Evolutionary conservation across 2,888 invertebrate species (phyloP), one percentile per base, ranked within the genome.

Genomic region (Anorthoa munda): DNA sequence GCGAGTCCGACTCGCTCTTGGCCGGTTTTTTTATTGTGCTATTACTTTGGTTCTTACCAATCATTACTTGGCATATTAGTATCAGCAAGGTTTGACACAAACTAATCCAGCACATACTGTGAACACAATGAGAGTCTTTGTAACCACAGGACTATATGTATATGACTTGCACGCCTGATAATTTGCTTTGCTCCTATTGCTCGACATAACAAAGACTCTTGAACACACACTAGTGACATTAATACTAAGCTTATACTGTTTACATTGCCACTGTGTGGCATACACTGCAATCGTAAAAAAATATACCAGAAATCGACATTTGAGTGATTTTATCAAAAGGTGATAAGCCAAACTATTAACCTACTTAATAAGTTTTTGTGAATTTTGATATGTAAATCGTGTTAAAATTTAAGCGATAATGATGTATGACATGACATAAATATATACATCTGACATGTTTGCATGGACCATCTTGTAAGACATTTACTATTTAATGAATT

Each of bases 331-430:
- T 60, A 72, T 75, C 63, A 75, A 75, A 63, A 53, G n/a, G n/a
- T 18, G 18, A 75, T 75, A 60, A 72, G 75, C 31, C 60, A 51
- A 75, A 75, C 60, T 72, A 60, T 46, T 75, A 61, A 61, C 72
- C 63, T 53, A 53, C 18, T 50, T 75, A 31, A 21, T 18, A 15
- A 72, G 48, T 39, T 53, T 26, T 15, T 39, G 46, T 71, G 46
- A 7, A 21, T 31, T 15, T 2, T 18, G n/a, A n/a, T 26, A 58
- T 50, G 50, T 58, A 7, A 21, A 48, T 4, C n/a, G 17, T 39
- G 15, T 0, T 13, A 45, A 11, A 46, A 56, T 18, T 65, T 7
- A 51, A 39, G 21, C 21, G 23, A 39, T 51, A 58, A 21, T 31
- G 18, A 18, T 46, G 26, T 18, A 23, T 67, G 12, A n/a, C n/a